Conservation (phyloP, 2,888 invertebrate species). For the Heteropelma amictum region DNA sequence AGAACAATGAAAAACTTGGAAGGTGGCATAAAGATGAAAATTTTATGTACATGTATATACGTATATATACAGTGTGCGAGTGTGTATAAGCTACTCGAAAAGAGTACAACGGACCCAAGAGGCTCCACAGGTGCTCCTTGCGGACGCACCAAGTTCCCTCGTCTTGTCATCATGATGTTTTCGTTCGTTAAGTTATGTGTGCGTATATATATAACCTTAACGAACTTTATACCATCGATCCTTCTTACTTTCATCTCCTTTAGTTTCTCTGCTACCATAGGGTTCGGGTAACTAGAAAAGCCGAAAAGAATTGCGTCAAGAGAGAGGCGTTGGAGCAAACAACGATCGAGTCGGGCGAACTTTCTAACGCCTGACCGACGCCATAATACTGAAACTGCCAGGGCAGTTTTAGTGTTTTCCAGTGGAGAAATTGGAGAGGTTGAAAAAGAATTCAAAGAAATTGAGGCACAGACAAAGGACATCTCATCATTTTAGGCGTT, state of each 20-base stretch:
- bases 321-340: constrained; percentile 70
- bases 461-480: background rate
- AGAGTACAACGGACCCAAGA: constrained; percentile 48
- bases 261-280: constrained; percentile 15
- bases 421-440: background rate
- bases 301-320: constrained; percentile 53
- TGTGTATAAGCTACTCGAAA: constrained; percentile 12
- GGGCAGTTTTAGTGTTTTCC: constrained; percentile 23
- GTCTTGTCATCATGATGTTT: constrained; percentile 20
- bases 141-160: constrained; percentile 17
- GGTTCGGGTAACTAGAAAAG: constrained; percentile 19
- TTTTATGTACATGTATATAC: background rate
- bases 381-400: constrained; percentile 30
- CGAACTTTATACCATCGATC: no score
- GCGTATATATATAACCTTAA: background rate
- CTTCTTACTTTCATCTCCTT: constrained; percentile 7
- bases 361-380: constrained; percentile 65
- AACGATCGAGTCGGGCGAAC: constrained; percentile 63
- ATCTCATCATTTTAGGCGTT: background rate
- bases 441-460: constrained; percentile 3
- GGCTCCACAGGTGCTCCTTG: constrained; percentile 72
- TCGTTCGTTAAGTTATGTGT: constrained; percentile 43
- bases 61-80: no score
- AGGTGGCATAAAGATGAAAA: constrained; percentile 5
- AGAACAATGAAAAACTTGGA: constrained; percentile 64